Conservation (phyloP, 2,888 invertebrate genomes). For the Euproctis similis region DNA sequence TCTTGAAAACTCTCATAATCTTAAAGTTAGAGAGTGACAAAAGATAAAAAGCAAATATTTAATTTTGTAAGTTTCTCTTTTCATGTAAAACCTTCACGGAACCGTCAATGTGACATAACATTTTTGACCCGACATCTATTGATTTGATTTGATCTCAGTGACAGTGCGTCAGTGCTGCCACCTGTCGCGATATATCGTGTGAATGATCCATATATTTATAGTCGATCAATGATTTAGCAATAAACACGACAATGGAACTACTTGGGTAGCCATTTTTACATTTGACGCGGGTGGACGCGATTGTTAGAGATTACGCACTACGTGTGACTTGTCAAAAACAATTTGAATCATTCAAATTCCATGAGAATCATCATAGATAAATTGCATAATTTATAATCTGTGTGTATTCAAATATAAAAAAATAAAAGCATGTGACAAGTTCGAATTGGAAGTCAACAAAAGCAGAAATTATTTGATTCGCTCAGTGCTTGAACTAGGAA, state of each 20-base stretch:
- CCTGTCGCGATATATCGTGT: slow-evolving; percentile 53
- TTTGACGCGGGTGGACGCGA: slow-evolving; percentile 36
- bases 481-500: too few species aligned
- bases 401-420: slow-evolving; percentile 2
- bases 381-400: slow-evolving; percentile 1
- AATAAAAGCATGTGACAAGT: too few species aligned
- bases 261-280: slow-evolving; percentile 42
- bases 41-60: too few species aligned
- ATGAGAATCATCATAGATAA: slow-evolving; percentile 6
- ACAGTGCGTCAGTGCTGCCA: slow-evolving; percentile 50
- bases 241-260: slow-evolving; percentile 50
- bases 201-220: slow-evolving; percentile 54
- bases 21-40: too few species aligned
- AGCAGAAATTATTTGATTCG: too few species aligned
- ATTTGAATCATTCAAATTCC: slow-evolving; percentile 5
- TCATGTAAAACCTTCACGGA: slow-evolving; percentile 10
- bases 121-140: slow-evolving; percentile 31
- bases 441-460: too few species aligned
- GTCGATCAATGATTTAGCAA: slow-evolving; percentile 66
- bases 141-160: slow-evolving; percentile 42
- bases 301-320: slow-evolving; percentile 12
- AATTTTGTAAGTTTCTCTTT: not conserved
- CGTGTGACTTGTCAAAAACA: slow-evolving; percentile 28
- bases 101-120: slow-evolving; percentile 4
- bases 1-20: too few species aligned